Conservation (phyloP, 2,797 vertebrate genomes). For the Dendrocincla tyrannina region DNA sequence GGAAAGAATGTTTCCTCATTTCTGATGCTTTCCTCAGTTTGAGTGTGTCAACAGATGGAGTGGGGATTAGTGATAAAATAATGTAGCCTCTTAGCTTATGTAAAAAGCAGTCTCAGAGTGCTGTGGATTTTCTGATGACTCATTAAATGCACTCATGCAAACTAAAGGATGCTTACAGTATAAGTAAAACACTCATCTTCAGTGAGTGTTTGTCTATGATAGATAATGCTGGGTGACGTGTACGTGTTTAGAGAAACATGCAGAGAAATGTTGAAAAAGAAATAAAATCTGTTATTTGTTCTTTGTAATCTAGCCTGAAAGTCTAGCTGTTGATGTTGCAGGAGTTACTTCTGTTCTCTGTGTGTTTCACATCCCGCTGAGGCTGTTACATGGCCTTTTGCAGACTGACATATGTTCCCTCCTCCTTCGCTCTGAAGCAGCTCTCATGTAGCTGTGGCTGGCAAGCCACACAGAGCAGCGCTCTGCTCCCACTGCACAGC, state of each 20-base stretch:
- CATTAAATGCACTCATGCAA: conserved; percentile 22
- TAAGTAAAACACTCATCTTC: conserved; percentile 22
- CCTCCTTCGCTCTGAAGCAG: not conserved
- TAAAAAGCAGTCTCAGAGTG: not conserved
- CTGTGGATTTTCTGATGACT: conserved; percentile 36
- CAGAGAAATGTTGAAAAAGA: not conserved
- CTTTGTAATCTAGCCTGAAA: not conserved
- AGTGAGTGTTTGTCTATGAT: conserved; percentile 10
- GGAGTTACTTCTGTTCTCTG: not conserved
- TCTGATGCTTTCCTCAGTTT: not conserved
- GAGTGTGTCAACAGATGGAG: conserved; percentile 39
- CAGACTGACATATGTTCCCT: conserved; percentile 14
- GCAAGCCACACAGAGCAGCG: rapidly evolving
- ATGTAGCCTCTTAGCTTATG: conserved; percentile 16
- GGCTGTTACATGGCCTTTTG: not conserved
- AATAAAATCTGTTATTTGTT: not conserved
- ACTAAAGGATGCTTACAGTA: not conserved
- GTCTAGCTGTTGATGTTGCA: not conserved
- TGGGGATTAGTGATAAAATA: conserved; percentile 39
- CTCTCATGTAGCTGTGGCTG: not conserved
- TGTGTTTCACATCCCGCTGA: not conserved
- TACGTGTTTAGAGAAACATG: not conserved
- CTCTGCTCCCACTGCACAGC: not conserved
- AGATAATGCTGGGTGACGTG: not conserved
- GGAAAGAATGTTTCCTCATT: not conserved